Percentiles rank a stretch among this genome's conserved stretches.
Evolutionary conservation across 2,888 invertebrate genomes (phyloP).

Genomic region (Cybosia mesomella): DNA sequence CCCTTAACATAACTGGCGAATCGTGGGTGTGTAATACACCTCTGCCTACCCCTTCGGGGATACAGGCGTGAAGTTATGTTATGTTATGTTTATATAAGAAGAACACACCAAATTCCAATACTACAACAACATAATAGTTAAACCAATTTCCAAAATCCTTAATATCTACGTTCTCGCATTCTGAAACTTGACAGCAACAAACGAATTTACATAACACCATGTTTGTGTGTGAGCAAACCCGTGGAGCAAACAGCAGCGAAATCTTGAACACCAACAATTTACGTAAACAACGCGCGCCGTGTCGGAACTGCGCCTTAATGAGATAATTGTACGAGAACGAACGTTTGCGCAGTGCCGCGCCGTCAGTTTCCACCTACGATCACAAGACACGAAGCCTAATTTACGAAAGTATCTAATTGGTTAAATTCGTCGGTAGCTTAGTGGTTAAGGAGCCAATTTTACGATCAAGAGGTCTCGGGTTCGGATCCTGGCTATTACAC

Average conservation of each 20-base stretch:
- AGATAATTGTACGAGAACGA: conserved; percentile 73
- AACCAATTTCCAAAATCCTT: conserved; percentile 1
- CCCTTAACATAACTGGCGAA: too few relatives aligned
- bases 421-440: too few relatives aligned
- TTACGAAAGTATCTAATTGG: conserved; percentile 5
- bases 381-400: conserved; percentile 18
- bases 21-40: too few relatives aligned
- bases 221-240: conserved; percentile 51
- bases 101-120: too few relatives aligned
- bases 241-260: conserved; percentile 43
- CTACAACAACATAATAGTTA: neutral
- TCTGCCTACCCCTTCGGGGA: too few relatives aligned
- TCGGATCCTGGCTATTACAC: too few relatives aligned
- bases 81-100: too few relatives aligned
- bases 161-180: neutral
- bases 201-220: conserved; percentile 67
- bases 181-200: conserved; percentile 38
- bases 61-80: too few relatives aligned
- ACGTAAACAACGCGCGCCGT: conserved; percentile 67
- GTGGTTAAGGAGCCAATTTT: too few relatives aligned
- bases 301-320: conserved; percentile 68
- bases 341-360: conserved; percentile 14
- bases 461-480: too few relatives aligned
- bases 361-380: neutral
- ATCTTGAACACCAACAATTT: conserved; percentile 75